These are phyloP conservation scores for Bostrychus sinensis DNA, from an alignment of 2,113 vertebrate species.

Conservation along the genomic window DNA sequence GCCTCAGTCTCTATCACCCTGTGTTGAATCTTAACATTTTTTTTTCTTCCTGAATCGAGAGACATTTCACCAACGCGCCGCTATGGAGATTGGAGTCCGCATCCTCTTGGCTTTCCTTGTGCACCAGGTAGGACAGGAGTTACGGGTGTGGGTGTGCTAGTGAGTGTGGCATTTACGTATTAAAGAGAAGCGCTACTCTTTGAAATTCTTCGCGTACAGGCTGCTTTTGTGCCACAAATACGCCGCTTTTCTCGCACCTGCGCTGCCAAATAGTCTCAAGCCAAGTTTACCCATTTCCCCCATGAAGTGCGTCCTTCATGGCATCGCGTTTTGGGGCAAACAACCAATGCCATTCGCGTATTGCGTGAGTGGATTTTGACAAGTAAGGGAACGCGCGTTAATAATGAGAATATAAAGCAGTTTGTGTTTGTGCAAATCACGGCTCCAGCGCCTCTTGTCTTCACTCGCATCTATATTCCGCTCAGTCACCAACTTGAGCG, in stretches of 20 bases:
- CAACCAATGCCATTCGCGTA: background rate
- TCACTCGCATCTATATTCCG: slow-evolving; percentile 81
- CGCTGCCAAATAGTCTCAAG: background rate
- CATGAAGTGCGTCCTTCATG: slow-evolving; percentile 8
- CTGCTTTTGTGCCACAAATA: background rate
- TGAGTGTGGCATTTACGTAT: background rate
- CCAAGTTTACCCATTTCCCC: slow-evolving; percentile 27
- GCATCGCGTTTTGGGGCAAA: slow-evolving; percentile 29
- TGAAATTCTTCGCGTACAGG: background rate
- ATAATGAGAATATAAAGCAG: slow-evolving; percentile 25
- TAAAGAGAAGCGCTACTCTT: background rate
- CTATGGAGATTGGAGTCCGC: slow-evolving; percentile 88
- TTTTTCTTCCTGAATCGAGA: slow-evolving; percentile 9
- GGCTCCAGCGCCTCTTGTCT: slow-evolving; percentile 64
- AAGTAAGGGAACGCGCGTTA: background rate
- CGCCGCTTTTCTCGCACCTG: slow-evolving; percentile 4
- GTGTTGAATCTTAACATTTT: slow-evolving; percentile 77
- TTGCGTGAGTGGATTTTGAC: background rate
- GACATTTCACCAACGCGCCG: slow-evolving; percentile 65
- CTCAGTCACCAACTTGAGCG: slow-evolving; percentile 81
- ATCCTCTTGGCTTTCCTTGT: slow-evolving; percentile 87
- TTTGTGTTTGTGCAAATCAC: slow-evolving; percentile 64
- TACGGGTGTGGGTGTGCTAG: background rate
- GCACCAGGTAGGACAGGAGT: slow-evolving; percentile 88
- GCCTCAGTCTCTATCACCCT: slow-evolving; percentile 85